phyloP scores from a whole-genome alignment of 1,140 invertebrate species.

The Luehdorfia chinensis region DNA sequence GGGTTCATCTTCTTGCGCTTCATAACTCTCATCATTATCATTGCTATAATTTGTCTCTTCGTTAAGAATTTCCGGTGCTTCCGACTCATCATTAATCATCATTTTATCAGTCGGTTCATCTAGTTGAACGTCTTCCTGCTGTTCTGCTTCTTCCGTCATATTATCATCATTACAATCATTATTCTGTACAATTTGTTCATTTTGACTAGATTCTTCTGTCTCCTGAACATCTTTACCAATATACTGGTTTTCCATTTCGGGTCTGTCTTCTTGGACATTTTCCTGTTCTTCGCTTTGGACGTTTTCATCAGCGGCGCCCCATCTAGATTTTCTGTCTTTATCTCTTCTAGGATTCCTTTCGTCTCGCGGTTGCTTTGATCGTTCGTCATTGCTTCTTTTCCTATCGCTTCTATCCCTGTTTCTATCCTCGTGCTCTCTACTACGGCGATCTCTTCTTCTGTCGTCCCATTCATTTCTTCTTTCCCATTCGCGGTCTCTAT shows the following conservation, averaged over 20 bases:
- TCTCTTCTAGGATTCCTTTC: slow-evolving; percentile 44
- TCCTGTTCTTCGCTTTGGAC: not conserved
- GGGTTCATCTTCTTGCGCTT: not conserved
- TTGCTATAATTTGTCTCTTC: no score
- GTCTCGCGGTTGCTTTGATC: slow-evolving; percentile 22
- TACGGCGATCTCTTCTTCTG: slow-evolving; percentile 42
- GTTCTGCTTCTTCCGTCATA: no score
- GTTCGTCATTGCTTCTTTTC: slow-evolving; percentile 30
- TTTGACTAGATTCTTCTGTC: no score
- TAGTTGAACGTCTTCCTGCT: no score
- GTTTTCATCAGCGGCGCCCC: slow-evolving; percentile 60
- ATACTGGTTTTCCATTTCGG: not conserved
- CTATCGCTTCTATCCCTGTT: slow-evolving; percentile 38
- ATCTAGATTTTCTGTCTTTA: slow-evolving; percentile 65
- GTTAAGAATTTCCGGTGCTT: no score
- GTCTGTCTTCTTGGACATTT: not conserved
- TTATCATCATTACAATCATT: no score
- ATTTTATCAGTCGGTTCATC: no score
- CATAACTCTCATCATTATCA: no score
- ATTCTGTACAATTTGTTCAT: no score
- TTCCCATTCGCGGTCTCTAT: slow-evolving; percentile 51
- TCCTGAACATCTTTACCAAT: no score
- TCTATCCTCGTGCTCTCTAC: slow-evolving; percentile 39
- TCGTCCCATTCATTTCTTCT: slow-evolving; percentile 58
- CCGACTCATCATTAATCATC: no score